phyloP scores from a whole-genome alignment of 2,113 vertebrate species.

The Cromileptes altivelis region DNA sequence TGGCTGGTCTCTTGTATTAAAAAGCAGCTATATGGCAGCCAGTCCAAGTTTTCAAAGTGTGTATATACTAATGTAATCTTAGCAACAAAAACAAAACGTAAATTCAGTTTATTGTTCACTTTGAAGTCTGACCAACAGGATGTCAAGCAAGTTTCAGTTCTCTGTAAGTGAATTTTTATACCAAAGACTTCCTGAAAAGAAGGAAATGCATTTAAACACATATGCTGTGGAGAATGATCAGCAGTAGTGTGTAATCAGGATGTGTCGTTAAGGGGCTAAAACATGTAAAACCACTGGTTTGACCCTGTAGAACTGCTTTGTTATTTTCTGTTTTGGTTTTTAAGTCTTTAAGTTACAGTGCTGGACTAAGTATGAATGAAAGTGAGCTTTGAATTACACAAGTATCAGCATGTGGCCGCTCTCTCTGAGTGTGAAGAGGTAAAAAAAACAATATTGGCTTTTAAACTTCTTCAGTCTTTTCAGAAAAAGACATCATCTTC shows the following conservation, averaged over 20 bases:
- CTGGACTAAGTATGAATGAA: background rate
- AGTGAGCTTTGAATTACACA: background rate
- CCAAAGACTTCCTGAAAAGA: background rate
- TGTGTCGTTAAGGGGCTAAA: background rate
- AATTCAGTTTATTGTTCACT: background rate
- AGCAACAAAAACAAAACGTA: background rate
- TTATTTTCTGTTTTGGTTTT: background rate
- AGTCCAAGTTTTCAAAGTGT: background rate
- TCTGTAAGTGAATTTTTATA: background rate
- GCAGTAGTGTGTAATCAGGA: background rate
- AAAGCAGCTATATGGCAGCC: background rate
- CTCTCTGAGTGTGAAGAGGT: background rate
- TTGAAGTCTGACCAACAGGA: background rate
- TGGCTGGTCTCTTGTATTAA: background rate
- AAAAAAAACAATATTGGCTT: background rate
- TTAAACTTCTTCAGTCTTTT: constrained; percentile 2
- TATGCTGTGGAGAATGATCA: background rate
- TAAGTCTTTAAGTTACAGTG: background rate
- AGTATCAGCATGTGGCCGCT: background rate
- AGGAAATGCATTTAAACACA: background rate
- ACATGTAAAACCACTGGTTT: background rate
- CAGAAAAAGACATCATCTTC: background rate
- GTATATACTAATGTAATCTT: background rate
- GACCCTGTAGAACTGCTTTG: background rate
- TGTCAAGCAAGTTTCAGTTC: background rate